Percentiles rank a stretch among this genome's conserved stretches.
These are phyloP conservation scores for Coccyzus lansbergi DNA, from an alignment of 2,797 vertebrate genomes.

Conservation along the genomic window DNA sequence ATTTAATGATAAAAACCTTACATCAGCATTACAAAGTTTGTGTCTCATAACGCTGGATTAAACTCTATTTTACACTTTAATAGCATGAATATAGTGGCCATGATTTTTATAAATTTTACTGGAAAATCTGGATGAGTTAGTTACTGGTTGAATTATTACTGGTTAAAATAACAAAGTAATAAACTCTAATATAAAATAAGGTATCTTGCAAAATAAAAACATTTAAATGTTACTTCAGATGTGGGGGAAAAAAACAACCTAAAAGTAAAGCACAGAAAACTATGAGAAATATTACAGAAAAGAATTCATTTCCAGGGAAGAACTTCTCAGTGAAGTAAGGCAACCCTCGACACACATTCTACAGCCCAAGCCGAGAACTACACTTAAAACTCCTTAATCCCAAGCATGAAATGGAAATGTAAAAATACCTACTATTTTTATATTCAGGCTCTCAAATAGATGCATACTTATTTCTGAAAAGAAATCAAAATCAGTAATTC, in stretches of 20 bases:
- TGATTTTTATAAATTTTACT: not conserved
- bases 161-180: not conserved
- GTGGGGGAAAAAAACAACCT: not conserved
- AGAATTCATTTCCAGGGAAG: not conserved
- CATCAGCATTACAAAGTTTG: not conserved
- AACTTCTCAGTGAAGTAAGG: not conserved
- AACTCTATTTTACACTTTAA: not conserved
- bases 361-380: not conserved
- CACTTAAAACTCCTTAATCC: not conserved
- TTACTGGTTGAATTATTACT: not conserved
- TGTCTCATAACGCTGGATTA: not conserved
- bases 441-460: not conserved
- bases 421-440: not conserved
- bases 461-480: not conserved
- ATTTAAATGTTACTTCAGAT: not conserved
- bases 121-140: not conserved
- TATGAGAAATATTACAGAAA: not conserved
- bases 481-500: not conserved
- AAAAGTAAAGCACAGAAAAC: not conserved
- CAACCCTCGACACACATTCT: not conserved
- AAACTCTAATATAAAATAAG: not conserved
- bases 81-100: not conserved
- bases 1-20: not conserved
- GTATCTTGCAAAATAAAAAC: not conserved
- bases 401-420: not conserved